Evolutionary conservation across 1,140 invertebrate species (phyloP), one percentile per base, ranked within the genome.

Genomic region (Calosoma granatense): DNA sequence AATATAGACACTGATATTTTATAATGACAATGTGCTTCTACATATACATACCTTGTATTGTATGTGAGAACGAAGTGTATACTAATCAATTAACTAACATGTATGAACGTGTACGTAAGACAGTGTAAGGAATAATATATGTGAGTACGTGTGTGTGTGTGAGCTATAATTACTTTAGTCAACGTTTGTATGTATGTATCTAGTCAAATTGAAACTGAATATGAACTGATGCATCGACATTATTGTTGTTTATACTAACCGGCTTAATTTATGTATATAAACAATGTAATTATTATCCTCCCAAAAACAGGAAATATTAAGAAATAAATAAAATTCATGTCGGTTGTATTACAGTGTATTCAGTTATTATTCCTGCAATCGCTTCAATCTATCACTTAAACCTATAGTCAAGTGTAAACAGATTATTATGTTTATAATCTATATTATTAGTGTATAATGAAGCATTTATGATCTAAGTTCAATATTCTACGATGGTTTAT

Each of bases 251-350:
- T 47, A 17, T 47, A 47, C 41, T 47, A 47, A 47, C 41, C 41
- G 41, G 41, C 41, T 47, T 47, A 47, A 47, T 47, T 47, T 47
- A 47, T 47, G 41, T 47, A 47, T 12, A 47, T 47, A 47, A 47
- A 47, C 41, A 47, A 17, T 47, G 41, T 47, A 47, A 47, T 17
- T 6, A 47, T 47, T 12, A 36, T n/a, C n/a, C n/a, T n/a, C n/a
- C n/a, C n/a, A 3, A 17, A 47, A 47, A 47, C 41, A 47, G 41
- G 15, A 47, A 47, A 47, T 47, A 36, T 36, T 36, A 36, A 9
- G 17, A 47, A 47, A 47, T 47, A 47, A 47, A 47, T 12, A 12
- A 47, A 11, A 47, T 47, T 47, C 15, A 47, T 47, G 41, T 47
- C 41, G 41, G 41, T 47, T 47, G 41, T 47, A 47, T 12, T 36